Evolutionary conservation across 2,888 invertebrate genomes (phyloP).

Genomic region (Eremobia ochroleuca): DNA sequence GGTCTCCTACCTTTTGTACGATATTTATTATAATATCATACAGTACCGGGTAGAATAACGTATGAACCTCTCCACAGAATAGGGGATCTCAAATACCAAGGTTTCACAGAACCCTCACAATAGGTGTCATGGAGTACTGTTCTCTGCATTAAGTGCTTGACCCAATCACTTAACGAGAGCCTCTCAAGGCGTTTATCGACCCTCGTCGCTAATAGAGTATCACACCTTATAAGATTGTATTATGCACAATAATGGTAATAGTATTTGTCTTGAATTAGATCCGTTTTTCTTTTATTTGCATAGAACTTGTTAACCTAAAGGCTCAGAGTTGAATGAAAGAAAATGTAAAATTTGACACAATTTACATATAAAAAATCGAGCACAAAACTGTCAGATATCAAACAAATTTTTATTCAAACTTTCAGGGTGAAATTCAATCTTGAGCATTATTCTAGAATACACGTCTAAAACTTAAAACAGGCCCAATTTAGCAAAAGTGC

Average conservation of each 20-base stretch:
- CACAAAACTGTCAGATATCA: neutral
- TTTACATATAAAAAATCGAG: neutral
- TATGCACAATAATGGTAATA: slow-evolving; percentile 19
- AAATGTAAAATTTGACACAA: neutral
- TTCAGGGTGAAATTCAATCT: neutral
- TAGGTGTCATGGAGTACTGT: slow-evolving; percentile 52
- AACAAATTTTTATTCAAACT: neutral
- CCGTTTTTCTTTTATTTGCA: neutral
- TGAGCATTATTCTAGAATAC: neutral
- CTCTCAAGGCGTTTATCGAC: slow-evolving; percentile 54
- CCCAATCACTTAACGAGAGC: slow-evolving; percentile 59
- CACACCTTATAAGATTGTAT: slow-evolving; percentile 32
- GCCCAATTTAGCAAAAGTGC: neutral
- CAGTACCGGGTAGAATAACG: slow-evolving; percentile 13
- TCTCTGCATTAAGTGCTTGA: slow-evolving; percentile 56
- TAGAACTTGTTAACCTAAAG: neutral
- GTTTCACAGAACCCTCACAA: slow-evolving; percentile 21
- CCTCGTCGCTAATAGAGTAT: slow-evolving; percentile 40
- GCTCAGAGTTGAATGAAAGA: neutral
- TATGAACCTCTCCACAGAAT: slow-evolving; percentile 3
- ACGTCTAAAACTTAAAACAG: too few species aligned
- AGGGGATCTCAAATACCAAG: slow-evolving; percentile 29
- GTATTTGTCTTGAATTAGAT: neutral
- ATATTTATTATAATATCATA: slow-evolving; percentile 19
- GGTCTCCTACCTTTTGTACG: neutral